Evolutionary conservation across 2,797 vertebrate genomes (phyloP).

Genomic region (Eupleurogrammus muticus): DNA sequence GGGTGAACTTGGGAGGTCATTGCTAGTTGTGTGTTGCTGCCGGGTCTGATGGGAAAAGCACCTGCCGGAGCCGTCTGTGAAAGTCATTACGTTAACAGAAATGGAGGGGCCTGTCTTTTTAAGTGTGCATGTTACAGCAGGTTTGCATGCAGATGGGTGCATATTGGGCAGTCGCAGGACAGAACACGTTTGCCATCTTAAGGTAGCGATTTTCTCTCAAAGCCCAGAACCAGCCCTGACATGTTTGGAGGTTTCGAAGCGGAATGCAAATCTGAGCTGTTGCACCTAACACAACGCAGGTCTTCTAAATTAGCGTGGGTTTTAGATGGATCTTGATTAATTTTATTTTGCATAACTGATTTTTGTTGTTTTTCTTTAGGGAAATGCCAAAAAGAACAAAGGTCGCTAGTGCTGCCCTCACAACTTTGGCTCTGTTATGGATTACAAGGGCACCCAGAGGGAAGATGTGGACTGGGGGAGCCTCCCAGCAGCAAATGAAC

Average conservation of each 20-base stretch:
- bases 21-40: conserved; percentile 16
- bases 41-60: conserved; percentile 72
- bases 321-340: neutral
- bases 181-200: conserved; percentile 49
- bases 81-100: conserved; percentile 62
- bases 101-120: conserved; percentile 40
- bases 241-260: conserved; percentile 41
- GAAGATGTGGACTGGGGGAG: conserved; percentile 40
- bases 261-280: neutral
- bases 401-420: conserved; percentile 84
- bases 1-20: conserved; percentile 44
- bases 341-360: neutral
- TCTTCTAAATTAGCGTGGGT: neutral
- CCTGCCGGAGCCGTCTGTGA: conserved; percentile 68
- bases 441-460: conserved; percentile 38
- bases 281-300: conserved; percentile 14
- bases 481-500: conserved; percentile 43
- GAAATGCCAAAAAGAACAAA: conserved; percentile 97
- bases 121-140: conserved; percentile 54
- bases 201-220: conserved; percentile 54
- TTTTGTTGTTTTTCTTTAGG: conserved; percentile 80
- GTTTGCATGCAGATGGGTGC: conserved; percentile 31
- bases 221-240: conserved; percentile 50
- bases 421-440: conserved; percentile 49
- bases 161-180: conserved; percentile 54